Evolutionary conservation across 2,888 invertebrate species (phyloP), one percentile per base, ranked within the genome.

Genomic region (Allygus modestus): DNA sequence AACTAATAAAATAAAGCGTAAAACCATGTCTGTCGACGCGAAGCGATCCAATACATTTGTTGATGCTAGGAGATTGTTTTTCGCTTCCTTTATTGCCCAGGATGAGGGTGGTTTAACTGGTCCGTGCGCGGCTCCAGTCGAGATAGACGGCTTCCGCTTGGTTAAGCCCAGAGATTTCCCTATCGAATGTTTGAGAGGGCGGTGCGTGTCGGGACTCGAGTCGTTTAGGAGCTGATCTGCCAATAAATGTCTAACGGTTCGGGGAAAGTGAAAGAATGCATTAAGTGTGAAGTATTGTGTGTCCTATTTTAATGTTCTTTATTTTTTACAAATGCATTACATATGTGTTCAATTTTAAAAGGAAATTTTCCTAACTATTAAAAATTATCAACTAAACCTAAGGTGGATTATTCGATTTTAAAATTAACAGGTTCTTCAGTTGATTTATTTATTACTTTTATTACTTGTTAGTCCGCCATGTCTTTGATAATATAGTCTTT

Each of bases 91-190:
- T 51, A 77, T 51, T 77, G 51, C 77, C 43, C 23, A 28, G 71
- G 71, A 69, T 12, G 41, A 73, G 73, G 73, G 73, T 41, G 73
- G 73, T 73, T 33, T 41, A 73, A 41, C 73, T 41, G 41, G 73
- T 5, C 73, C 41, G 23, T 7, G 65, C 26, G 26, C 26, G 12
- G 4, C 11, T 51, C 11, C 58, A 58, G 54, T 20, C 9, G 51
- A 77, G 77, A 77, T 77, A 77, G 37, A 77, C 77, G 51, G 77
- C 51, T 77, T 77, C 77, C 77, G 51, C 41, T 28, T 43, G 51
- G 77, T 77, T 77, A 77, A 46, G 41, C 77, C 46, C 77, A 4
- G 77, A 77, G 77, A 77, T 77, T 77, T 77, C 46, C 77, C 77
- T 77, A 77, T 77, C 77, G 46, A 77, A 73, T 41, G 73, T 73